Conservation (phyloP, 2,888 invertebrate genomes). For the Hirtodrosophila histrioides region DNA sequence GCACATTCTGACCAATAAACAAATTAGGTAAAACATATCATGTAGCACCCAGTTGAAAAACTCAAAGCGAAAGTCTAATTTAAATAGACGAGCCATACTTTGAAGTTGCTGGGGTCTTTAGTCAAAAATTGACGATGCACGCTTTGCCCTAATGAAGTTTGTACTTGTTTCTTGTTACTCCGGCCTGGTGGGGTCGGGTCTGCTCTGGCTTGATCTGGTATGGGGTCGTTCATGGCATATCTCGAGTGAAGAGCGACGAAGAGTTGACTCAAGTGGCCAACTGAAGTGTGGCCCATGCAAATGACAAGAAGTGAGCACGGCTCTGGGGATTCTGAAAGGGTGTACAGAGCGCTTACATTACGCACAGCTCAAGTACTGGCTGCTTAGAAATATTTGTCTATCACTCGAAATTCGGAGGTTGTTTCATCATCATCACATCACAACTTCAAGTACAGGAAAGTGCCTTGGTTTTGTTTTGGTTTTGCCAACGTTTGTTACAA, state of each 20-base stretch:
- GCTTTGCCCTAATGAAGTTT: constrained; percentile 15
- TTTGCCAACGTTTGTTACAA: constrained; percentile 24
- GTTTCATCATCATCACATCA: constrained; percentile 31
- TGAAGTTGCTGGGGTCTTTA: constrained; percentile 2
- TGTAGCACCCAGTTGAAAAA: neutral
- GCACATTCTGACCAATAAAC: no score
- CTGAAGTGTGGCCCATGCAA: constrained; percentile 45
- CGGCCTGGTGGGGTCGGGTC: no score
- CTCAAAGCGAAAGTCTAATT: neutral
- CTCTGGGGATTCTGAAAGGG: constrained; percentile 31
- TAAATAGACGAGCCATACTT: constrained; percentile 14
- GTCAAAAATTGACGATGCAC: constrained; percentile 13
- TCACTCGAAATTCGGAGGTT: constrained; percentile 51
- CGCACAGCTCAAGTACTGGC: constrained; percentile 34
- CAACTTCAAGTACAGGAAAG: constrained; percentile 33
- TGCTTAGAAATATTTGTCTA: constrained; percentile 55
- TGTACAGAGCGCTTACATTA: constrained; percentile 44
- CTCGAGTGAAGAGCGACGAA: constrained; percentile 33
- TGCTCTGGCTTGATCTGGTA: neutral
- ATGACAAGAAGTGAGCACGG: constrained; percentile 29
- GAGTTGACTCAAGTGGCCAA: constrained; percentile 43
- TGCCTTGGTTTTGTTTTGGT: constrained; percentile 42
- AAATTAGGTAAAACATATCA: no score
- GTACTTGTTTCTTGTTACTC: constrained; percentile 22
- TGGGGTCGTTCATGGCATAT: constrained; percentile 24